These are phyloP conservation scores for Eidolon dupreanum DNA, from an alignment of 2,797 vertebrate species.

Conservation along the genomic window DNA sequence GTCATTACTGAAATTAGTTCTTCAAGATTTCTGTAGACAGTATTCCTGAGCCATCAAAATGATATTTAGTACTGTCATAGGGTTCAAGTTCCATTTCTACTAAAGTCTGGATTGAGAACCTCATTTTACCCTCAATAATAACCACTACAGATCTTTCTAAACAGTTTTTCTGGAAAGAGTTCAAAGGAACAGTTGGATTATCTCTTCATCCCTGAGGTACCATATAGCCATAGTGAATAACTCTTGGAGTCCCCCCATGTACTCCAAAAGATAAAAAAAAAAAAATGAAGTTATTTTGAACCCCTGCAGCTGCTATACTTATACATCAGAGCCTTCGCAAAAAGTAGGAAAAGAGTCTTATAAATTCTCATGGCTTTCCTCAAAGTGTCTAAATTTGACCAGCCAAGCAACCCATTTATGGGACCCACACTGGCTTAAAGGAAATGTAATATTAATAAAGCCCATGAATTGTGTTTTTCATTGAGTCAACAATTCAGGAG, in stretches of 20 bases:
- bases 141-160: neutral
- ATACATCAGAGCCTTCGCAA: slow-evolving; percentile 29
- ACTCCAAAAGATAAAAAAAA: neutral
- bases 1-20: neutral
- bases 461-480: neutral
- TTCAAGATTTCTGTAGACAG: neutral
- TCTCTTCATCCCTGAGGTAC: neutral
- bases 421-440: neutral
- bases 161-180: neutral
- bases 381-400: neutral
- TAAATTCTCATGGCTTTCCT: neutral
- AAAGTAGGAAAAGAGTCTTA: neutral
- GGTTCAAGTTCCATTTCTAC: neutral
- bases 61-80: neutral
- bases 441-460: neutral
- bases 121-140: neutral
- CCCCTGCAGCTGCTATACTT: neutral
- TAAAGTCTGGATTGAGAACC: neutral
- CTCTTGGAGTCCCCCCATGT: neutral
- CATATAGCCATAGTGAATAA: neutral
- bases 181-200: slow-evolving; percentile 5
- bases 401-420: neutral
- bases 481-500: neutral
- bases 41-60: neutral
- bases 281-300: neutral